These are phyloP conservation scores for Uromys caudimaculatus DNA, from an alignment of 2,797 vertebrate species.

Conservation along the genomic window DNA sequence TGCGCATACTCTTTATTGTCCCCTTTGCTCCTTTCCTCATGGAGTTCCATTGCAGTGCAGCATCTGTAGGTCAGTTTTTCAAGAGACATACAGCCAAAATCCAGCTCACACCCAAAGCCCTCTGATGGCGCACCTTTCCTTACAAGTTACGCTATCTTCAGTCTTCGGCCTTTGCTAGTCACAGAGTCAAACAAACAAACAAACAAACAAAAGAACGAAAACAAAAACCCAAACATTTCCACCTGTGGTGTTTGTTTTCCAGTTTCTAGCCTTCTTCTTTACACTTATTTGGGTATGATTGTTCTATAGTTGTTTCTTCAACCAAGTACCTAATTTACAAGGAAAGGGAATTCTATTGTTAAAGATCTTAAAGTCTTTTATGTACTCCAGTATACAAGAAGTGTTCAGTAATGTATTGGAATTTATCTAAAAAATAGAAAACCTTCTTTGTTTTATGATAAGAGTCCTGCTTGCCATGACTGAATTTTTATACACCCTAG, in stretches of 20 bases:
- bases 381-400: background rate
- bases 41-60: background rate
- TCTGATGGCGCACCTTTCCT: background rate
- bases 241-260: background rate
- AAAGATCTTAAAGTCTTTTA: background rate
- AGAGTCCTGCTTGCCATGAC: background rate
- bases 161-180: background rate
- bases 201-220: too few relatives aligned
- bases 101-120: background rate
- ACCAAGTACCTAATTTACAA: background rate
- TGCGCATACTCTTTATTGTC: background rate
- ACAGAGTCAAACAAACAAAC: background rate
- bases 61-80: background rate
- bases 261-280: background rate
- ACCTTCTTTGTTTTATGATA: conserved; percentile 27
- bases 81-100: background rate
- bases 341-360: background rate
- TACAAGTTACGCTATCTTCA: background rate
- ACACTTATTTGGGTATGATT: background rate
- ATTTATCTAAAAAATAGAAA: background rate
- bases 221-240: background rate
- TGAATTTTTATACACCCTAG: conserved; percentile 1
- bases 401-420: background rate
- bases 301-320: conserved; percentile 8
- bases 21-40: background rate